These are phyloP conservation scores for Ichneumoninae sp. DNA, from an alignment of 2,888 invertebrate genomes.

Conservation along the genomic window DNA sequence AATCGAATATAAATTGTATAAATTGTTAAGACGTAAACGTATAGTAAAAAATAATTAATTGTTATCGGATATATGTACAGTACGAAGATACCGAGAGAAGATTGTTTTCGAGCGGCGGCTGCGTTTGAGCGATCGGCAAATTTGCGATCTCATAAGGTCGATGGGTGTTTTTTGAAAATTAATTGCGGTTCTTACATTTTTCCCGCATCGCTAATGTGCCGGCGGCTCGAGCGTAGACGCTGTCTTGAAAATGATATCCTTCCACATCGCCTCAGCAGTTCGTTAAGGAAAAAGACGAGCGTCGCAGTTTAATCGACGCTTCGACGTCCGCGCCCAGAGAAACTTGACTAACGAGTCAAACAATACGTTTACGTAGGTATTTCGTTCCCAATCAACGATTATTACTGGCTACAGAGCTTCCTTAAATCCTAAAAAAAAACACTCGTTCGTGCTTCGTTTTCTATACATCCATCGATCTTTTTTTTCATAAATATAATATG, in stretches of 20 bases:
- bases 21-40: conserved; percentile 9
- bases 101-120: not conserved
- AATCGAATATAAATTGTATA: conserved; percentile 17
- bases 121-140: not conserved
- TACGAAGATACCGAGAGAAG: conserved; percentile 1
- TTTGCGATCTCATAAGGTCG: not conserved
- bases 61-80: conserved; percentile 45
- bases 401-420: conserved; percentile 62
- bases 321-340: conserved; percentile 57
- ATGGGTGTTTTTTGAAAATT: not conserved
- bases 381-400: conserved; percentile 59
- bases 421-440: conserved; percentile 51
- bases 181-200: not conserved
- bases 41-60: conserved; percentile 26
- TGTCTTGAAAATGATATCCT: not conserved
- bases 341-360: conserved; percentile 56
- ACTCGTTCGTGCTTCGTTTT: conserved; percentile 14
- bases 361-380: conserved; percentile 53
- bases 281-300: conserved; percentile 24
- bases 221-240: not conserved
- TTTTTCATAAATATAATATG: conserved; percentile 76
- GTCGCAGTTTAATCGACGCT: conserved; percentile 27
- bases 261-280: conserved; percentile 24
- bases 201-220: not conserved
- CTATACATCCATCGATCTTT: conserved; percentile 70